Evolutionary conservation across 2,797 vertebrate species (phyloP), one percentile per base, ranked within the genome.

Genomic region (Propithecus perrieri): DNA sequence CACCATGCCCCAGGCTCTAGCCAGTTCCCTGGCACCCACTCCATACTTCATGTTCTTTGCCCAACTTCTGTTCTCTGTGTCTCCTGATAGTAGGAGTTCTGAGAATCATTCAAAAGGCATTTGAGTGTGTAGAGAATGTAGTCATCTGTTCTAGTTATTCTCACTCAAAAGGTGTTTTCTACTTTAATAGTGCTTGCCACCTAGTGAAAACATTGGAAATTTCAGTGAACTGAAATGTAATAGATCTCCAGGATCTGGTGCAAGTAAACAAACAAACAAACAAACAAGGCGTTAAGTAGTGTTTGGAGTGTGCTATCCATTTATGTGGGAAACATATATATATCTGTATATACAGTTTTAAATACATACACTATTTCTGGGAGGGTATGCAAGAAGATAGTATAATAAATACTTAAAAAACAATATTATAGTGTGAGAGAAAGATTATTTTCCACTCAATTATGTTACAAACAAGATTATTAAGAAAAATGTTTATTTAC

Each of bases 151-250:
- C 71, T 76, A 74, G 46, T 46, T 78, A 72, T 41, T 74, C 28
- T 83, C 59, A 71, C 14, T 89, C 30, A n/a, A 53, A 15, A 35
- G 12, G 20, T 74, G 38, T 9, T 38, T 53, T 76, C 6, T 7
- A 72, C 61, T 76, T 92, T 75, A 57, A 63, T 50, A 53, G 35
- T 96, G 90, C 35, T 79, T 95, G 33, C 71, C 43, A 94, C 24
- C 57, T 94, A 75, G 48, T 14, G 18, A 91, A 79, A 96, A 46
- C 67, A 63, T 15, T 46, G 38, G 65, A 57, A 94, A n/a, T 85
- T 80, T 93, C 78, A 76, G 50, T 53, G n/a, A 96, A 86, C 46
- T 87, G 24, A 93, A 86, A 95, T 72, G 71, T 67, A 46, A 67
- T 41, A 71, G 35, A 50, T n/a, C 59, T 63, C 61, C 30, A 84